Evolutionary conservation across 2,113 vertebrate species (phyloP).

Genomic region (Erythrolamprus reginae): DNA sequence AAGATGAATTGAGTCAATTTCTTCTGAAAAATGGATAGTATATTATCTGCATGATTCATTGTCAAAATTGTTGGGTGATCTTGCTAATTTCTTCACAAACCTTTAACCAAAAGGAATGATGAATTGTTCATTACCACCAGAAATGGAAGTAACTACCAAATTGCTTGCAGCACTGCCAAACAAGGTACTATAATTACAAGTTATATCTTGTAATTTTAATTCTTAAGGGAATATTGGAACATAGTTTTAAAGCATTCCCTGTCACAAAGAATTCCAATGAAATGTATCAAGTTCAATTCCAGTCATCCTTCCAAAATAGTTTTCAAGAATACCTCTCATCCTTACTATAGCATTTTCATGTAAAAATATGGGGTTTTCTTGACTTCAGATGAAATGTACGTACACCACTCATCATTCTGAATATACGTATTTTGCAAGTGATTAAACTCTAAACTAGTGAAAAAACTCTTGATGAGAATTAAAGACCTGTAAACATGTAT

Average conservation of each 20-base stretch:
- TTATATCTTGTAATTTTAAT: neutral
- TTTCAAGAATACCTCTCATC: neutral
- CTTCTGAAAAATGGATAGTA: neutral
- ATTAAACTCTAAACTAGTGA: neutral
- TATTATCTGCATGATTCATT: neutral
- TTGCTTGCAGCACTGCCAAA: neutral
- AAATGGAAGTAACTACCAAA: neutral
- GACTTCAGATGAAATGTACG: neutral
- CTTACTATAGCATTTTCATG: neutral
- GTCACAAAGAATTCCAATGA: neutral
- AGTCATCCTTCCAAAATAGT: neutral
- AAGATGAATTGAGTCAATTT: neutral
- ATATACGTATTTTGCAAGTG: neutral
- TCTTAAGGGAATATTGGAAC: neutral
- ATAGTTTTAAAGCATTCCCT: neutral
- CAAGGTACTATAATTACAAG: neutral
- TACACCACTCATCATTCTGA: neutral
- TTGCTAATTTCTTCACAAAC: neutral
- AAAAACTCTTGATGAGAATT: neutral
- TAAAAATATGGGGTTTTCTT: neutral
- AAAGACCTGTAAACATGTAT: neutral
- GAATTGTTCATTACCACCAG: neutral
- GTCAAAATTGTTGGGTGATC: neutral
- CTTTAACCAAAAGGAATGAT: neutral
- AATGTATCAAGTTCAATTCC: neutral